Percentiles rank a stretch among this genome's conserved stretches.
phyloP scores from a whole-genome alignment of 2,797 vertebrate species.

The Macrochelys suwanniensis region DNA sequence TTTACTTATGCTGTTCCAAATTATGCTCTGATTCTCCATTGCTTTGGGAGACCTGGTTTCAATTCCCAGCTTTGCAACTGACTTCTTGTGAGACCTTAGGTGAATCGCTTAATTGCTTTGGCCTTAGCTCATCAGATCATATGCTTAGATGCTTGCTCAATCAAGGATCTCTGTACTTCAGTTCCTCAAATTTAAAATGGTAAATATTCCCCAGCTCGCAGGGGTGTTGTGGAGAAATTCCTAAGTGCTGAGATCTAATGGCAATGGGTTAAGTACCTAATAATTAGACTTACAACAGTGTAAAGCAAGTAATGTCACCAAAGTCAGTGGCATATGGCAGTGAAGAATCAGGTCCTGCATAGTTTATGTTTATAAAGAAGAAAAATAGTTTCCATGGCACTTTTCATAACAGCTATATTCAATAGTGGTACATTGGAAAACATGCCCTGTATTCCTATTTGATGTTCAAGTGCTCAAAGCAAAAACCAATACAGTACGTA shows the following conservation, averaged over 20 bases:
- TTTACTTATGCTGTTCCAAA: neutral
- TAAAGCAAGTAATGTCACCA: neutral
- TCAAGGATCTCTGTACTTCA: neutral
- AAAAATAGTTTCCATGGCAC: neutral
- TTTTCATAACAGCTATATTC: neutral
- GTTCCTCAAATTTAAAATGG: neutral
- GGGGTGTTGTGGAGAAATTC: neutral
- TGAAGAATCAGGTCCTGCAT: neutral
- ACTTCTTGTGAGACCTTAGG: neutral
- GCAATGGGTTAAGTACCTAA: neutral
- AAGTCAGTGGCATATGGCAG: neutral
- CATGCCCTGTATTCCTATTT: too few species aligned
- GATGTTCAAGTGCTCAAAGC: neutral
- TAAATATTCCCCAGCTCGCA: neutral
- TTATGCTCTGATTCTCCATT: neutral
- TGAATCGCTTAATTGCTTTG: neutral
- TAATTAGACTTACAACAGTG: neutral
- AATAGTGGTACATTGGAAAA: neutral
- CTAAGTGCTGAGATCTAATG: neutral
- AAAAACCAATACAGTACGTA: neutral
- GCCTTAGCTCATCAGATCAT: neutral
- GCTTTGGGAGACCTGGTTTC: neutral
- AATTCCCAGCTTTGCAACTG: accelerated
- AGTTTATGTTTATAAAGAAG: neutral
- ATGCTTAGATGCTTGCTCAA: neutral